Evolutionary conservation across 2,797 vertebrate genomes (phyloP).

Genomic region (Otolemur crassicaudatus): DNA sequence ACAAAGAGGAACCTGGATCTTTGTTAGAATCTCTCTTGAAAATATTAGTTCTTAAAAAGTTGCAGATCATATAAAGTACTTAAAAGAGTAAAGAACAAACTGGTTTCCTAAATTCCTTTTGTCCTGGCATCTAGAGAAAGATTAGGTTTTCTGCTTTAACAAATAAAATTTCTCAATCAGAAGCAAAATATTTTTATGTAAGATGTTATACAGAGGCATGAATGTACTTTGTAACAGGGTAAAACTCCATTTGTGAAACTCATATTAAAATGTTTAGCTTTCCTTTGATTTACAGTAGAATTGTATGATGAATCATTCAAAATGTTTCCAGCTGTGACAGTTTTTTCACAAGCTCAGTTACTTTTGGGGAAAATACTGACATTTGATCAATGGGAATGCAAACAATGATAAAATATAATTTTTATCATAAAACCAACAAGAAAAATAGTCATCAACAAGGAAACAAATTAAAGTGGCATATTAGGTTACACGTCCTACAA

Average conservation of each 20-base stretch:
- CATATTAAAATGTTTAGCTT: background rate
- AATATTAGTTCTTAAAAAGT: slow-evolving; percentile 14
- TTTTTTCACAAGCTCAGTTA: slow-evolving; percentile 48
- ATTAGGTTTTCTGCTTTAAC: slow-evolving; percentile 42
- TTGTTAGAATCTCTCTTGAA: background rate
- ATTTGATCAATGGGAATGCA: slow-evolving; percentile 6
- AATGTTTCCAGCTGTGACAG: background rate
- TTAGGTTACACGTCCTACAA: background rate
- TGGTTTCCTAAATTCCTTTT: slow-evolving; percentile 2
- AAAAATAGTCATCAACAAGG: slow-evolving; percentile 53
- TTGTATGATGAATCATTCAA: slow-evolving; percentile 3
- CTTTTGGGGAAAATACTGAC: slow-evolving; percentile 2
- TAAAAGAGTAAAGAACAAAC: background rate
- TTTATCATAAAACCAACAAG: background rate
- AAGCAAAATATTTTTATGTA: slow-evolving; percentile 26
- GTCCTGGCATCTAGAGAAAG: background rate
- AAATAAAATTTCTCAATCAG: slow-evolving; percentile 15
- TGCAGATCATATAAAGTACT: background rate
- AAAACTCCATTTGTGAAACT: slow-evolving; percentile 54
- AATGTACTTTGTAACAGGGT: background rate
- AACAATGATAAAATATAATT: background rate
- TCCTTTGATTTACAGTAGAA: slow-evolving; percentile 38
- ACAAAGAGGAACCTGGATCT: background rate
- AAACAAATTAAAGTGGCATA: slow-evolving; percentile 55
- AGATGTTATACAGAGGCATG: background rate